Percentiles rank a stretch among this genome's conserved stretches.
Evolutionary conservation across 1,140 invertebrate species (phyloP).

Genomic region (Trichonephila clavata): DNA sequence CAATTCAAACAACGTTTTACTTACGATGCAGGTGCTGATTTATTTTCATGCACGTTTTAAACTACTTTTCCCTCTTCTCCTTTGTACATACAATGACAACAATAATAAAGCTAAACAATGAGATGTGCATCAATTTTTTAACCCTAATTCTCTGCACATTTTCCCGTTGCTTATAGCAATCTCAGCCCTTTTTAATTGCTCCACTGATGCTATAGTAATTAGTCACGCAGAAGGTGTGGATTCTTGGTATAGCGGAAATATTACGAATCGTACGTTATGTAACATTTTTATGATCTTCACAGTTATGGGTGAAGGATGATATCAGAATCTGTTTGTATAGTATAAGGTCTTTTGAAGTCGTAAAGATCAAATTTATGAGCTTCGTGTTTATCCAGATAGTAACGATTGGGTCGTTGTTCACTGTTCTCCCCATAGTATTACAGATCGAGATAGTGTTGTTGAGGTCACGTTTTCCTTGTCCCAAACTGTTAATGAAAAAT

Average conservation of each 20-base stretch:
- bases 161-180: neutral
- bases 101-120: neutral
- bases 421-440: neutral
- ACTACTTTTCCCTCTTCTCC: neutral
- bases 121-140: neutral
- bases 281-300: neutral
- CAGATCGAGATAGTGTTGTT: neutral
- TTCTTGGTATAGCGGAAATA: neutral
- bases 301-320: neutral
- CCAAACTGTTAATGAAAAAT: neutral
- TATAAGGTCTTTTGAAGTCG: neutral
- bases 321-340: neutral
- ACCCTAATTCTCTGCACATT: neutral
- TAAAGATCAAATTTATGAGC: constrained; percentile 40
- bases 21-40: neutral
- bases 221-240: constrained; percentile 13
- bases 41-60: too few species aligned
- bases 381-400: constrained; percentile 42
- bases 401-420: constrained; percentile 32
- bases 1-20: neutral
- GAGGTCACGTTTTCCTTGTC: neutral
- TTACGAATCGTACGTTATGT: neutral
- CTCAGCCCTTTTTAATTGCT: neutral
- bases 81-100: neutral
- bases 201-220: neutral